Evolutionary conservation across 2,888 invertebrate species (phyloP), one percentile per base, ranked within the genome.

Genomic region (Saturnia pavonia): DNA sequence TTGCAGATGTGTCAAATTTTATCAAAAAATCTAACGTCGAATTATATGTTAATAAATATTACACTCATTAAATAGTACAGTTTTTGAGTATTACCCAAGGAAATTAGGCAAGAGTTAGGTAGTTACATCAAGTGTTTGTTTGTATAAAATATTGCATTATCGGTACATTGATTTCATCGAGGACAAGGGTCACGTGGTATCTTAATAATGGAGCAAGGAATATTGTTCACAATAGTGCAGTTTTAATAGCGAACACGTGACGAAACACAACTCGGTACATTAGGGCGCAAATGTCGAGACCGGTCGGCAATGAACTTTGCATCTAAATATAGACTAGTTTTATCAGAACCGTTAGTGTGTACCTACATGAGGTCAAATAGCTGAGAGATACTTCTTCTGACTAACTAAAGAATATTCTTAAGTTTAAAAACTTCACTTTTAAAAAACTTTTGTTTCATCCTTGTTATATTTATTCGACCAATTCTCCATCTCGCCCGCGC

Each of bases 251-350:
- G 22, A 54, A 54, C 22, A 22, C 22, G 54, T 54, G 54, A 22
- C 3, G 11, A 54, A 54, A 54, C 22, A 19, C n/a, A 19, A n/a
- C 51, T 51, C n/a, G 2, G 54, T 22, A 54, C 22, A 22, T 54
- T n/a, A 7, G 54, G 11, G 19, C 48, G 11, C 54, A 27, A 25
- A 25, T 4, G 3, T 25, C 25, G 12, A 27, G 57, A 27, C 14
- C 12, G 48, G 57, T 27, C 27, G 25, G 14, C 27, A 60, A 19
- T 60, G 57, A 60, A 60, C 12, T 60, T 60, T 60, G 57, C 8
- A 60, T 60, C 27, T 27, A 60, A 60, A 60, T 60, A 54, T 22
- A 54, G 27, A 60, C 54, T 54, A 60, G 57, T 60, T 60, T 60
- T 60, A 60, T 60, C 27, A 60, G 27, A 27, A 11, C 25, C 11